Evolutionary conservation across 2,888 invertebrate genomes (phyloP).

Genomic region (Tachina lurida): DNA sequence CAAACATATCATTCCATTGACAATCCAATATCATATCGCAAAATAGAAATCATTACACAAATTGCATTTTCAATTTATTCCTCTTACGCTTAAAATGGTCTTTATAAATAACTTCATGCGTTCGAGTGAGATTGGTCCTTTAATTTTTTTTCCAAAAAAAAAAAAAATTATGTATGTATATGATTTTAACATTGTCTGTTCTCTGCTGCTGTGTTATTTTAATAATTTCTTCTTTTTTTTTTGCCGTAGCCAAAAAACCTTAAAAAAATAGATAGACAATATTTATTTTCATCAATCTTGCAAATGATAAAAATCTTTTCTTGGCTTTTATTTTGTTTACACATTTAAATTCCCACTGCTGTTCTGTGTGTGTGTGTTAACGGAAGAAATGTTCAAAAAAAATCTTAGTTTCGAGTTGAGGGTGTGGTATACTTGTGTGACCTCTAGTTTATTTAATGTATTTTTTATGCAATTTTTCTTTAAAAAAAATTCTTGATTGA

Average conservation of each 20-base stretch:
- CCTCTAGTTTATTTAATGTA: slow-evolving; percentile 45
- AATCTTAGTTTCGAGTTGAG: slow-evolving; percentile 14
- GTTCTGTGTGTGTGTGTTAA: neutral
- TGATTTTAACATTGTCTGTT: neutral
- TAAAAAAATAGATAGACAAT: slow-evolving; percentile 38
- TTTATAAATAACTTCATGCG: neutral
- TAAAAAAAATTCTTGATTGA: slow-evolving; percentile 47
- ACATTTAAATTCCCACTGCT: slow-evolving; percentile 15
- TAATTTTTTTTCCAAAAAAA: neutral
- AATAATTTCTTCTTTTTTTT: slow-evolving; percentile 1
- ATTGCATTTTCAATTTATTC: slow-evolving; percentile 53
- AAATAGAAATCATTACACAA: slow-evolving; percentile 44
- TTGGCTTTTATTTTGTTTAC: slow-evolving; percentile 22
- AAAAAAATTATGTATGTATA: neutral
- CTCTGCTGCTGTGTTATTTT: neutral
- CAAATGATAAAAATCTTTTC: slow-evolving; percentile 60
- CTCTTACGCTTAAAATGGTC: slow-evolving; percentile 19
- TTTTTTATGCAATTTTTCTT: slow-evolving; percentile 56
- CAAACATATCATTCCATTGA: slow-evolving; percentile 51
- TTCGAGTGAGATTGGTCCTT: slow-evolving; percentile 14
- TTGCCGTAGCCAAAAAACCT: neutral
- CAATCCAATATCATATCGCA: slow-evolving; percentile 42
- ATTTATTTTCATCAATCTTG: slow-evolving; percentile 64
- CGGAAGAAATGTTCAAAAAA: neutral
- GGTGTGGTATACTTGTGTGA: slow-evolving; percentile 52